phyloP scores from a whole-genome alignment of 2,113 vertebrate species.

The Rhinoderma darwinii region DNA sequence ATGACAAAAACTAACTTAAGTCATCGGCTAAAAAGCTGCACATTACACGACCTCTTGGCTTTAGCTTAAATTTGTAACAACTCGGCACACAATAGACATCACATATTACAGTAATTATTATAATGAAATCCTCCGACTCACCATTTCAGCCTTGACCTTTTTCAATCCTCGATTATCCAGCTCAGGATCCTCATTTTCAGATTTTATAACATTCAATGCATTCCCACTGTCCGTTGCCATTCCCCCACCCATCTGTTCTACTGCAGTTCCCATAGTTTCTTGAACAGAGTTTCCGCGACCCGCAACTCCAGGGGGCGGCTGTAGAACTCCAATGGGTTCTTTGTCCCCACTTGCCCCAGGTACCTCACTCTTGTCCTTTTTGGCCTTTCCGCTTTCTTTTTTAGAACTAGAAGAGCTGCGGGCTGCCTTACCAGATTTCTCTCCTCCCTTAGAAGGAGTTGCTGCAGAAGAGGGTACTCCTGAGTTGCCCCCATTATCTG shows the following conservation, averaged over 20 bases:
- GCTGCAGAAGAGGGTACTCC: conserved; percentile 72
- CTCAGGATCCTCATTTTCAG: conserved; percentile 92
- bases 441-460: conserved; percentile 83
- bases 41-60: no score
- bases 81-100: not conserved
- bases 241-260: conserved; percentile 89
- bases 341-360: conserved; percentile 82
- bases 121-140: conserved; percentile 70
- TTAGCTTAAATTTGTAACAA: not conserved
- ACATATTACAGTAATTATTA: not conserved
- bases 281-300: conserved; percentile 85
- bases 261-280: conserved; percentile 82
- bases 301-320: conserved; percentile 82
- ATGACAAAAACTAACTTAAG: not conserved
- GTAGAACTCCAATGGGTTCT: conserved; percentile 85
- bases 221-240: conserved; percentile 92
- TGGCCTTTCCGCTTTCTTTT: conserved; percentile 89
- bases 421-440: conserved; percentile 89
- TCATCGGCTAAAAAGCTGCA: not conserved
- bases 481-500: conserved; percentile 80
- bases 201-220: conserved; percentile 89
- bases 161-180: conserved; percentile 90
- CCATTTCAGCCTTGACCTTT: conserved; percentile 98
- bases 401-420: conserved; percentile 87
- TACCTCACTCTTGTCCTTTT: conserved; percentile 94